Conservation (phyloP, 2,888 invertebrate genomes). For the Desoria tigrina region DNA sequence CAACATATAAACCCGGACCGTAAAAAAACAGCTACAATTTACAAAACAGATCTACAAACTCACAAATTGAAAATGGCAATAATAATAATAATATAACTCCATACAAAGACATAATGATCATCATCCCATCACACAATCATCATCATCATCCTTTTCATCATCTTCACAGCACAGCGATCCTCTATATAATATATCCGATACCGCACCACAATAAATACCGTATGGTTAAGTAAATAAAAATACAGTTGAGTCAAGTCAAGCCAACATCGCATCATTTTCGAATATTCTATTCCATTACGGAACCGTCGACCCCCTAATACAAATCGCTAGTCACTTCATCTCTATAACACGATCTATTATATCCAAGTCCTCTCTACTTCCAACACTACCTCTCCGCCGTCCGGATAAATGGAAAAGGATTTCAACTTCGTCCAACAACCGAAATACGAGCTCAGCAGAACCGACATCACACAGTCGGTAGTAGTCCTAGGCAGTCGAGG, state of each 20-base stretch:
- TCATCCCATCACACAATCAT: constrained; percentile 13
- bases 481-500: too few relatives aligned
- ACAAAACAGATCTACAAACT: too few relatives aligned
- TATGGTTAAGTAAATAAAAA: constrained; percentile 25
- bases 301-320: constrained; percentile 50
- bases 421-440: constrained; percentile 29
- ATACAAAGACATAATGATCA: too few relatives aligned
- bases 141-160: constrained; percentile 10
- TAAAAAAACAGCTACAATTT: too few relatives aligned
- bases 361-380: too few relatives aligned
- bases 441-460: constrained; percentile 28
- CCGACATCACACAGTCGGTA: constrained; percentile 16
- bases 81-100: too few relatives aligned
- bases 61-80: too few relatives aligned
- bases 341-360: too few relatives aligned
- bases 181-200: background rate
- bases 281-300: too few relatives aligned
- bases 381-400: background rate
- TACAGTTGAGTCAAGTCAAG: constrained; percentile 26
- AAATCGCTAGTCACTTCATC: constrained; percentile 32
- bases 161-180: background rate
- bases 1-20: too few relatives aligned
- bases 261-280: background rate
- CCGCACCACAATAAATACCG: constrained; percentile 17
- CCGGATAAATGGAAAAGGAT: constrained; percentile 23